phyloP scores from a whole-genome alignment of 2,888 invertebrate species.

The Monoplex corrugatus region DNA sequence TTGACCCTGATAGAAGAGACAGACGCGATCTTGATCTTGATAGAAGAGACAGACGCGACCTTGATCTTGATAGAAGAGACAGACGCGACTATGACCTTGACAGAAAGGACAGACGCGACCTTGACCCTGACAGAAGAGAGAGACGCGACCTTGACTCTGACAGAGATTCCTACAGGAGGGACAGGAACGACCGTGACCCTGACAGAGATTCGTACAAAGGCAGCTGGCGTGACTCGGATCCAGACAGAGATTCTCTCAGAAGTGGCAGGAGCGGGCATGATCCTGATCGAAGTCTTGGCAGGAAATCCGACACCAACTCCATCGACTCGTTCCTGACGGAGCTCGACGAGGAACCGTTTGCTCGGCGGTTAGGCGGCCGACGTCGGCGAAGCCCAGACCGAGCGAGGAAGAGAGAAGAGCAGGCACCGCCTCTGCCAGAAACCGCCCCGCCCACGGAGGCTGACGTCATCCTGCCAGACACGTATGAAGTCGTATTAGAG shows the following conservation, averaged over 20 bases:
- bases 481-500: background rate
- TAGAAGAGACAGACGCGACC: no score
- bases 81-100: no score
- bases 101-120: background rate
- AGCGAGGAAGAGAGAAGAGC: background rate
- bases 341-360: conserved; percentile 29
- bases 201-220: background rate
- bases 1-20: no score
- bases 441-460: background rate
- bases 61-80: no score
- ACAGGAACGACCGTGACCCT: background rate
- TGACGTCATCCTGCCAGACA: background rate
- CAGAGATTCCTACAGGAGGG: background rate
- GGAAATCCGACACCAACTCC: background rate
- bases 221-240: background rate
- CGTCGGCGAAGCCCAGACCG: conserved; percentile 5
- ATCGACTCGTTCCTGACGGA: conserved; percentile 21
- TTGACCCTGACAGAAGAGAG: background rate
- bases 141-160: background rate
- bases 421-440: background rate
- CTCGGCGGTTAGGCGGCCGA: background rate
- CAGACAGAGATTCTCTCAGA: background rate
- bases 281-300: background rate
- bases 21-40: no score
- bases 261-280: background rate